These are phyloP conservation scores for Machimus rusticus DNA, from an alignment of 2,888 invertebrate species.

Conservation along the genomic window DNA sequence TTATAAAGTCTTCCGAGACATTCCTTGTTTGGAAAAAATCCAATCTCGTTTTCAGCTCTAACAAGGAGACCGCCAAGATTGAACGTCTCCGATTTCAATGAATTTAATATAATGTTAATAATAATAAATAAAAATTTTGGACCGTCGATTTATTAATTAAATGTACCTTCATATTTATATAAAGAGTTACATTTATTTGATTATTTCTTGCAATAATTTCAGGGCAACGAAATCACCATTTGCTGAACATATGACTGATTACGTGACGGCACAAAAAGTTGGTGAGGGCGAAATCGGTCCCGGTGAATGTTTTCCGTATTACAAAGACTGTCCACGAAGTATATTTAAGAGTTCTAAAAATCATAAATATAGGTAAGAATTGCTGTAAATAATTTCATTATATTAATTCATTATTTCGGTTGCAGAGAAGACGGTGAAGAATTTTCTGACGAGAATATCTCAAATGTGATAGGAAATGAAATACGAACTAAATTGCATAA, in stretches of 20 bases:
- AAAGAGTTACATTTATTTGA: not conserved
- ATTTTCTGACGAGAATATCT: not conserved
- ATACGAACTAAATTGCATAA: not conserved
- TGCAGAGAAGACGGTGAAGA: not conserved
- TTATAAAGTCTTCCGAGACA: no score
- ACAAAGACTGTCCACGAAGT: slow-evolving; percentile 82
- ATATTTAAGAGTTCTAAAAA: slow-evolving; percentile 67
- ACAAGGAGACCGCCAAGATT: no score
- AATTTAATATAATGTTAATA: no score
- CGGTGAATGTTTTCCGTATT: slow-evolving; percentile 87
- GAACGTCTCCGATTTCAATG: no score
- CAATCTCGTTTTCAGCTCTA: no score
- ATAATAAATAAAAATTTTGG: no score
- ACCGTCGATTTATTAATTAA: no score
- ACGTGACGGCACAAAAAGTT: slow-evolving; percentile 80
- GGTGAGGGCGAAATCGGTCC: slow-evolving; percentile 71
- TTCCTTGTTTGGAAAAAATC: no score
- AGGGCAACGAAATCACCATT: slow-evolving; percentile 86
- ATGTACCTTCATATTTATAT: no score
- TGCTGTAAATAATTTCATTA: not conserved
- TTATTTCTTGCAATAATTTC: slow-evolving; percentile 42
- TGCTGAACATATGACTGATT: slow-evolving; percentile 75
- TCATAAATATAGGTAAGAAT: slow-evolving; percentile 52
- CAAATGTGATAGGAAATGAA: slow-evolving; percentile 25
- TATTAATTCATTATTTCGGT: not conserved